Evolutionary conservation across 2,113 vertebrate species (phyloP).

Genomic region (Rhombomys opimus): DNA sequence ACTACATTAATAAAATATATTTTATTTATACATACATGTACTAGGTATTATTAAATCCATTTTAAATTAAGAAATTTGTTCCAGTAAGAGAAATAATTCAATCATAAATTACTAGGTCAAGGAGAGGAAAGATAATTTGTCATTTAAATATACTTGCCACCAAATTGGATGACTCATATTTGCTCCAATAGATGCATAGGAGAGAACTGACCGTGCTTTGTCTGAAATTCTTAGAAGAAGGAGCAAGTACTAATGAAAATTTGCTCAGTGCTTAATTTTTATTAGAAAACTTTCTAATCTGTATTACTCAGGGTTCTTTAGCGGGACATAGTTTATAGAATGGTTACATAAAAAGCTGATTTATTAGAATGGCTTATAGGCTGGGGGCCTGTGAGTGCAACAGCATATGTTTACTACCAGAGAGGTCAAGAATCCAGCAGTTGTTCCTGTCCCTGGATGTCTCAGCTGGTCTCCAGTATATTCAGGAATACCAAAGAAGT

Average conservation of each 20-base stretch:
- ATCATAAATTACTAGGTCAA: not conserved
- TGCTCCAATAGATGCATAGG: rapidly evolving
- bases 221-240: not conserved
- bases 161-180: not conserved
- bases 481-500: not conserved
- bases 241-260: not conserved
- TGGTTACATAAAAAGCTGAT: not conserved
- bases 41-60: not conserved
- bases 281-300: not conserved
- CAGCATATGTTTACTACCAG: not conserved
- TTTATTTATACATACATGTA: not conserved
- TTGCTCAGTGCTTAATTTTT: not conserved
- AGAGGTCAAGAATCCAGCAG: not conserved
- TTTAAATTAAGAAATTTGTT: not conserved
- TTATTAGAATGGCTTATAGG: not conserved
- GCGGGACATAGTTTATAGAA: not conserved
- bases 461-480: not conserved
- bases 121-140: not conserved
- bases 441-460: not conserved
- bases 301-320: not conserved
- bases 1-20: too few species aligned
- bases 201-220: not conserved
- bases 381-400: not conserved
- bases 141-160: not conserved
- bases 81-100: not conserved